Conservation (phyloP, 2,113 vertebrate genomes). For the Rhinoderma darwinii region DNA sequence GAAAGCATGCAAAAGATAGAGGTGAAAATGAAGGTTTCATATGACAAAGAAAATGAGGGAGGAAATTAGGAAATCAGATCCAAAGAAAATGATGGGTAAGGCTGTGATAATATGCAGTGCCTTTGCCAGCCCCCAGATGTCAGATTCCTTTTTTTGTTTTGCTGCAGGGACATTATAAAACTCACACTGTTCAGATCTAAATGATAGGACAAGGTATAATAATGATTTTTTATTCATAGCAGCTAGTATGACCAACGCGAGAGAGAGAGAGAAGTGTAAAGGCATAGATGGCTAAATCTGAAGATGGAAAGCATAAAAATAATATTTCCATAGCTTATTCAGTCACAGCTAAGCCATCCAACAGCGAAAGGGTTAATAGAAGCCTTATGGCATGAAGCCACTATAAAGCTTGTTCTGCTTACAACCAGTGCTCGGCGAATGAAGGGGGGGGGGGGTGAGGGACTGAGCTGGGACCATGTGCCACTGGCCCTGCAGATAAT, state of each 20-base stretch:
- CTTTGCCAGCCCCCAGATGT: slow-evolving; percentile 31
- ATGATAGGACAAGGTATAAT: background rate
- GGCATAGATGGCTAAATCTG: background rate
- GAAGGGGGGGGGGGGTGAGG: slow-evolving; percentile 48
- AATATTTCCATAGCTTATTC: background rate
- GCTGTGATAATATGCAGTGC: slow-evolving; percentile 11
- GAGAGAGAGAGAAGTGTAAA: background rate
- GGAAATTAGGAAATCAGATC: slow-evolving; percentile 16
- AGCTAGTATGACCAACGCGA: background rate
- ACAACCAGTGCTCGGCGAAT: slow-evolving; percentile 36
- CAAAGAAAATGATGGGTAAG: slow-evolving; percentile 6
- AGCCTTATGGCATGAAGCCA: slow-evolving; percentile 45
- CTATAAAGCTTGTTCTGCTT: slow-evolving; percentile 55
- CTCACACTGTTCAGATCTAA: background rate
- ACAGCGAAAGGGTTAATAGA: slow-evolving; percentile 30
- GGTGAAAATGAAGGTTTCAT: background rate
- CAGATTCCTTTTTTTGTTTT: slow-evolving; percentile 21
- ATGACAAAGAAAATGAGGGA: slow-evolving; percentile 18
- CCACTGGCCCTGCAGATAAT: slow-evolving; percentile 58
- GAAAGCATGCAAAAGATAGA: slow-evolving; percentile 16
- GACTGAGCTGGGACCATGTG: slow-evolving; percentile 58
- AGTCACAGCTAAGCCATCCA: background rate
- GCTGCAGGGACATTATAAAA: slow-evolving; percentile 5
- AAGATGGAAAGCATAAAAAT: background rate
- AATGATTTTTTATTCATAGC: background rate